These are phyloP conservation scores for Antechinus flavipes DNA, from an alignment of 2,113 vertebrate species.

Conservation along the genomic window DNA sequence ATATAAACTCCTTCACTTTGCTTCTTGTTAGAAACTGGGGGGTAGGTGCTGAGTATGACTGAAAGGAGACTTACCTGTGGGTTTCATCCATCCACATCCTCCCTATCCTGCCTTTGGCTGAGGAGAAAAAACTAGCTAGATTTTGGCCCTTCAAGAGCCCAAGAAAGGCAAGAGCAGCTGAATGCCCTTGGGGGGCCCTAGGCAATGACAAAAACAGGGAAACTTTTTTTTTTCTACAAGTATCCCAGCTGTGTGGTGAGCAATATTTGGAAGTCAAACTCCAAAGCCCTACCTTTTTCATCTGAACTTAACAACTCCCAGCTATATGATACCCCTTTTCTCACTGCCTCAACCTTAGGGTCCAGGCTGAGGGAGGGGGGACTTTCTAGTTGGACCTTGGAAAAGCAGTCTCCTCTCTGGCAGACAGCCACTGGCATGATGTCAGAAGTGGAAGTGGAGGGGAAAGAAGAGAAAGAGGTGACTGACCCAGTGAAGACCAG, in stretches of 20 bases:
- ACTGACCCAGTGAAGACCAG: neutral
- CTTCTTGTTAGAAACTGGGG: neutral
- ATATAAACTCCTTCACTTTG: neutral
- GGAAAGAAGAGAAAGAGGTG: neutral
- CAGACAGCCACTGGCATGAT: slow-evolving; percentile 26
- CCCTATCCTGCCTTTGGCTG: neutral
- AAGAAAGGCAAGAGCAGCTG: neutral
- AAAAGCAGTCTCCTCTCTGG: slow-evolving; percentile 61
- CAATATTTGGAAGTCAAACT: neutral
- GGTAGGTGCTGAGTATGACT: neutral
- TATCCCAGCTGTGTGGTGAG: neutral
- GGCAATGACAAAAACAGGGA: neutral
- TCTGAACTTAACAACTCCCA: neutral
- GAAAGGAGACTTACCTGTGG: neutral
- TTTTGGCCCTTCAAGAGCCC: slow-evolving; percentile 5
- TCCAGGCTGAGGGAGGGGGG: neutral
- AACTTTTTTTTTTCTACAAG: neutral
- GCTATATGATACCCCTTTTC: neutral
- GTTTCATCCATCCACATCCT: neutral
- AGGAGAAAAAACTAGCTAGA: neutral
- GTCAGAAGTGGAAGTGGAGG: slow-evolving; percentile 60
- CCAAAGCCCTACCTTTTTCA: neutral
- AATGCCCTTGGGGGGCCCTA: neutral
- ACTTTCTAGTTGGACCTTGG: slow-evolving; percentile 46
- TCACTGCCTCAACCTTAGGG: neutral